Base-by-base conservation (phyloP, 2,888 invertebrate species). In the Thereva nobilitata region DNA sequence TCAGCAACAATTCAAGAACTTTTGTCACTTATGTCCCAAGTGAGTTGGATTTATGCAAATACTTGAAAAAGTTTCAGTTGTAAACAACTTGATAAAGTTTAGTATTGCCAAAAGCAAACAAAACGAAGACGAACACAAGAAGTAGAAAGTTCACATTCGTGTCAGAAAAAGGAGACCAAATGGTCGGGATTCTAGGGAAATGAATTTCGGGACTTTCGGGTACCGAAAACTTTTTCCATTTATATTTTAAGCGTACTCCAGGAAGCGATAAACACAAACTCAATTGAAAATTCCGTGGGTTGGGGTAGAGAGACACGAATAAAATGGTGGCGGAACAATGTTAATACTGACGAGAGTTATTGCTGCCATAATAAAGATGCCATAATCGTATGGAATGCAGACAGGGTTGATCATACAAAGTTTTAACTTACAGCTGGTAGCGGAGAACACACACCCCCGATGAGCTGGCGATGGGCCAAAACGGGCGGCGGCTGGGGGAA, bases 41-140 rank as follows among this genome's bases (percentile, higher is more conserved):
- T 61, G 61, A 61, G 50, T 61, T 61, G 61, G 61, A 61, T 61
- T 50, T 61, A 61, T 61, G 61, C 61, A 61, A 61, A 61, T 61
- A 61, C 61, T 61, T 61, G 50, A 50, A 61, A 61, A 61, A 61
- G 49, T 61, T 61, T 61, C 50, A 61, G 61, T 61, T 61, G 61
- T 61, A 61, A 61, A 61, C 61, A 61, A 61, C 61, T 61, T 61
- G 61, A 61, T 61, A 61, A 61, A 61, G 61, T 61, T 61, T 61
- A 61, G 41, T 41, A 61, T 61, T 49, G 50, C 50, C 61, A 41
- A 61, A 61, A 61, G 61, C 61, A 49, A 61, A 61, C 61, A 61
- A 61, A 50, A 61, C 49, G 50, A 23, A 9, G 50, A 61, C 41
- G 50, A n/a, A 61, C 41, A 61, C 61, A 56, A 56, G 38, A 42